These are phyloP conservation scores for Tiaroga cobitis DNA, from an alignment of 2,797 vertebrate genomes.

Conservation along the genomic window DNA sequence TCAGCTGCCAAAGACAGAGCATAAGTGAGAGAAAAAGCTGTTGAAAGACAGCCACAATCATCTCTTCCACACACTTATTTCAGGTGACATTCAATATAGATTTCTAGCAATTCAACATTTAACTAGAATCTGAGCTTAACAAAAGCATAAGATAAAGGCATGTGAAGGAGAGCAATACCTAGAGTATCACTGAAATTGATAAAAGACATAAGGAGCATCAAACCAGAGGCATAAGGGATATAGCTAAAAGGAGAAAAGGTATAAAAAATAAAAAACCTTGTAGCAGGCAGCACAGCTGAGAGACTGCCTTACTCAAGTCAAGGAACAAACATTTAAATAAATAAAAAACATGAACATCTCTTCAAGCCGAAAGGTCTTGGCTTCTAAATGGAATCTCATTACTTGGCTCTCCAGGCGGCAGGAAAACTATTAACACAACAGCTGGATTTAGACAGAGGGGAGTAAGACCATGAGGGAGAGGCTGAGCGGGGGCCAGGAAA, in stretches of 20 bases:
- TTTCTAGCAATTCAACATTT: slow-evolving; percentile 39
- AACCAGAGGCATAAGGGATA: background rate
- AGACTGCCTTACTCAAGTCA: slow-evolving; percentile 29
- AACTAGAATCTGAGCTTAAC: slow-evolving; percentile 19
- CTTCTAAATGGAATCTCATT: slow-evolving; percentile 58
- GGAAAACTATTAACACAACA: slow-evolving; percentile 64
- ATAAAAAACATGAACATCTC: slow-evolving; percentile 46
- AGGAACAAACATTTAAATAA: slow-evolving; percentile 46
- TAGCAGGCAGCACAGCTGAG: background rate
- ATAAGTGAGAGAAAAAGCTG: background rate
- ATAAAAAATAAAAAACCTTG: background rate
- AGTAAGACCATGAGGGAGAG: background rate
- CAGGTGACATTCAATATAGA: slow-evolving; percentile 47
- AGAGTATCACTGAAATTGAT: background rate
- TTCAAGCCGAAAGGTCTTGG: slow-evolving; percentile 46
- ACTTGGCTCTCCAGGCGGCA: slow-evolving; percentile 54
- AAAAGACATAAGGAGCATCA: background rate
- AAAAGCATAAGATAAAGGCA: background rate
- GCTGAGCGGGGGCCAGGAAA: slow-evolving; percentile 1
- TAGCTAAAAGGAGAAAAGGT: background rate
- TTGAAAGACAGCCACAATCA: background rate
- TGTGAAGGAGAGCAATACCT: background rate
- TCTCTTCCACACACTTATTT: background rate
- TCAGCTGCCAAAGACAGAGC: background rate
- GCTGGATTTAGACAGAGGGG: slow-evolving; percentile 54